These are phyloP conservation scores for Urocolius indicus DNA, from an alignment of 2,113 vertebrate species.

Conservation along the genomic window DNA sequence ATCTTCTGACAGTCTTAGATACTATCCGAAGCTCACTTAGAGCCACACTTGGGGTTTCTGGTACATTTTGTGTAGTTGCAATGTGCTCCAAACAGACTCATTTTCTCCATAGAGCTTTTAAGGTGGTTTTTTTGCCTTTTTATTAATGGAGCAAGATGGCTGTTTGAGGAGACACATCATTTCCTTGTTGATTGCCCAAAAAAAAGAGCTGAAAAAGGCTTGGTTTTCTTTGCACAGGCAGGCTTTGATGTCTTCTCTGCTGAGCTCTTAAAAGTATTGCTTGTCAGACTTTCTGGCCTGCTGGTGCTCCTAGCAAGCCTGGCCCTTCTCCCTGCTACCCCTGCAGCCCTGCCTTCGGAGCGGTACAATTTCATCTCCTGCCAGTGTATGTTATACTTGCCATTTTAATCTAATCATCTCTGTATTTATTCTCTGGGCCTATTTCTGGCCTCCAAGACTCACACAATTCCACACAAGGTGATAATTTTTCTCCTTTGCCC, in stretches of 20 bases:
- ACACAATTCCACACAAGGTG: fast-evolving
- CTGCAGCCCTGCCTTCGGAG: neutral
- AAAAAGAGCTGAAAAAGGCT: neutral
- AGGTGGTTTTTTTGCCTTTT: neutral
- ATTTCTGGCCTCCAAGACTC: neutral
- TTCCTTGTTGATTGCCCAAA: neutral
- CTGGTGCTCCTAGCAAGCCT: neutral
- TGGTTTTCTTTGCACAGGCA: neutral
- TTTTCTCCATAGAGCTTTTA: neutral
- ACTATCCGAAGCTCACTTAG: neutral
- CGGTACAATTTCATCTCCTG: neutral
- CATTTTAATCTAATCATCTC: fast-evolving
- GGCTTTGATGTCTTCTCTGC: neutral
- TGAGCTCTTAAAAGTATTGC: neutral
- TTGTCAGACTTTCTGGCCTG: too few species aligned
- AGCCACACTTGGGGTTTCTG: neutral
- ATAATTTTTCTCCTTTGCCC: fast-evolving
- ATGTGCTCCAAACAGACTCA: neutral
- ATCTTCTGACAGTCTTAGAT: neutral
- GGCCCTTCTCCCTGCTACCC: neutral
- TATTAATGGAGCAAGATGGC: neutral
- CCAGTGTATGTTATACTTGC: neutral
- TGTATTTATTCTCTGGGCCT: fast-evolving
- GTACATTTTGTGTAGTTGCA: neutral
- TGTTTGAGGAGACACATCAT: neutral